Base-by-base conservation (phyloP, 2,113 vertebrate species). In the Silurus glanis region DNA sequence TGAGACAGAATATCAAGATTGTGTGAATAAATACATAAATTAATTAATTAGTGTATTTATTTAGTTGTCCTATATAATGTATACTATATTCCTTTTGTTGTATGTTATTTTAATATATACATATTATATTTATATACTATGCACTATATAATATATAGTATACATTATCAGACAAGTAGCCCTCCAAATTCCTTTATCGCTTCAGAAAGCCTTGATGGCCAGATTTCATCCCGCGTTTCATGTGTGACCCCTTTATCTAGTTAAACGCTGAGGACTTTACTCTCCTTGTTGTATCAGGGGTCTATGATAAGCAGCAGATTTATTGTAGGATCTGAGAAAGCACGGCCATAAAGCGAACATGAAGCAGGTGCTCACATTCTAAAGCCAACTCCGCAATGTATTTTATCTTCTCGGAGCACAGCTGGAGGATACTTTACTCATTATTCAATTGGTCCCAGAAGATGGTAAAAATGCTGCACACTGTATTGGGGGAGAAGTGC, bases 381-480 rank as follows among this genome's bases (percentile, higher is more conserved):
- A 61, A 84, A 83, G 16, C 67, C 81, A 79, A 80, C 86, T 59
- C 51, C 61, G 80, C 86, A 87, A 83, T 87, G 62, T 76, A 28
- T 85, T 86, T 83, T 83, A 62, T 85, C 83, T 80, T 81, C 72
- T 56, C 55, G 9, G 64, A 74, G 58, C 86, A 87, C 88, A 89
- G 79, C 88, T 87, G 86, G 86, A 85, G 76, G 83, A 82, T 49
- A 74, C n/a, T 64, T 59, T 83, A 19, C 83, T 87, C 88, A 89
- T 89, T 85, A 89, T 80, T 89, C 81, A 89, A 87, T 83, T 62
- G 85, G 86, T 85, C 88, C 86, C 78, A 21, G 62, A 51, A 80
- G 53, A 71, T 69, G 78, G 13, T 66, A n/a, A 78, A 89, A 87
- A 51, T 66, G 66, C 86, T 84, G 85, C 6, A 9, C 79, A 56